Evolutionary conservation across 2,888 invertebrate species (phyloP), one percentile per base, ranked within the genome.

Genomic region (Drosophila hamatofila): DNA sequence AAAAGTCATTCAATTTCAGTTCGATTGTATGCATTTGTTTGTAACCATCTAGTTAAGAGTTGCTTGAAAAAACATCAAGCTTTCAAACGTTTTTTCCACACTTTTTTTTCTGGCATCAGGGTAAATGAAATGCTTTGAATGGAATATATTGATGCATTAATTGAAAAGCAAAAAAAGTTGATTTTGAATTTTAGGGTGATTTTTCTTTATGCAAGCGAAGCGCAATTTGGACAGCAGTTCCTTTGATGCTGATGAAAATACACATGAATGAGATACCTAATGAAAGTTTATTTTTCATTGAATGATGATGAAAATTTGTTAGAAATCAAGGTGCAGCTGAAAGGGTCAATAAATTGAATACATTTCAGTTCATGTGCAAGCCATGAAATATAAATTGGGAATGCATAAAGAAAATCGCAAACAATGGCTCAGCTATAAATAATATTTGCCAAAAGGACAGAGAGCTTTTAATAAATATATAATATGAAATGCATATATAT

Each of bases 1-100:
- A 88, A 89, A 82, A 83, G 74, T 75, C 88, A 82, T 89, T 88
- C 72, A 75, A 85, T 77, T 75, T 77, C 80, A 76, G 64, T 75
- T 63, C 59, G 64, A 80, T 55, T 75, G 63, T 69, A 56, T 57
- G 56, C 58, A 69, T 61, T 83, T 76, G 65, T 72, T 76, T 58
- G 48, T 41, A 58, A 48, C n/a, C 21, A 25, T 46, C 30, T 14
- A 59, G 39, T 48, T 55, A 35, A 48, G 23, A 14, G 42, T 37
- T 42, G 37, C 33, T 37, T 51, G 16, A 7, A 54, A 48, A 51
- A 30, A 39, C 21, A 57, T 11, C 2, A 30, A 21, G n/a, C n/a
- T 51, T 54, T 55, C 49, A 70, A 70, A 39, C 35, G 14, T 69
- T 69, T 41, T 33, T 35, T 9, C 18, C 11, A 18, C 18, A 3